phyloP scores from a whole-genome alignment of 2,797 vertebrate species.

The Oreochromis mossambicus region DNA sequence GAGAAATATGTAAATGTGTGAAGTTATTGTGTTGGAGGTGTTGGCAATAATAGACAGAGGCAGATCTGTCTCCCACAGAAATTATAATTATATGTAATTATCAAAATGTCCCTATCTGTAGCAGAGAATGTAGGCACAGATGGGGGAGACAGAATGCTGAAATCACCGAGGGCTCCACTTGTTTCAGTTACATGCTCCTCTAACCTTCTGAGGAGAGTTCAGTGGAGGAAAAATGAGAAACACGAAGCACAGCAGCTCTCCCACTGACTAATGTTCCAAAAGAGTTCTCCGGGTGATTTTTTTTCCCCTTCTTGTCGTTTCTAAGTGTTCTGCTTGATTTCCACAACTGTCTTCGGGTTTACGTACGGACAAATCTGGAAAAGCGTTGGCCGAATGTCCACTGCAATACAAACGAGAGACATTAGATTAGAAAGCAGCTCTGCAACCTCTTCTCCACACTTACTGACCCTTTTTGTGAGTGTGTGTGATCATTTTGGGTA shows the following conservation, averaged over 20 bases:
- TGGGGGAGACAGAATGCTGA: slow-evolving; percentile 61
- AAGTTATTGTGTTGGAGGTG: slow-evolving; percentile 74
- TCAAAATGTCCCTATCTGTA: slow-evolving; percentile 73
- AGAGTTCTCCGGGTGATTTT: not conserved
- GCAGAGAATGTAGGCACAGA: slow-evolving; percentile 72
- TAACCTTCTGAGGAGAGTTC: slow-evolving; percentile 65
- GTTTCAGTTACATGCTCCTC: slow-evolving; percentile 69
- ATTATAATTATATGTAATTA: slow-evolving; percentile 79
- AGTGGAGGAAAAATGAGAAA: slow-evolving; percentile 24
- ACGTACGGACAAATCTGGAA: slow-evolving; percentile 13
- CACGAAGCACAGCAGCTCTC: slow-evolving; percentile 36
- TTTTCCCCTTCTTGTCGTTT: not conserved
- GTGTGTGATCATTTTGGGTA: not conserved
- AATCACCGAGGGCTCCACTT: slow-evolving; percentile 65
- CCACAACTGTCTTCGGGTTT: slow-evolving; percentile 38
- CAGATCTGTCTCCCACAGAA: slow-evolving; percentile 77
- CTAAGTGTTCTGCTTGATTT: slow-evolving; percentile 37
- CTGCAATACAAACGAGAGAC: slow-evolving; percentile 68
- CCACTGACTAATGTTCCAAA: slow-evolving; percentile 38
- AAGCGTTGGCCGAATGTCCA: slow-evolving; percentile 21
- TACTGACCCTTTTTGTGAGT: not conserved
- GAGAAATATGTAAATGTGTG: slow-evolving; percentile 77
- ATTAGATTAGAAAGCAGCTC: slow-evolving; percentile 22
- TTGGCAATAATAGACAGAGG: slow-evolving; percentile 75
- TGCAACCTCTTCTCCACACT: not conserved